These are phyloP conservation scores for Trididemnum nubilum DNA, from an alignment of 23 tunicate species.

Conservation along the genomic window DNA sequence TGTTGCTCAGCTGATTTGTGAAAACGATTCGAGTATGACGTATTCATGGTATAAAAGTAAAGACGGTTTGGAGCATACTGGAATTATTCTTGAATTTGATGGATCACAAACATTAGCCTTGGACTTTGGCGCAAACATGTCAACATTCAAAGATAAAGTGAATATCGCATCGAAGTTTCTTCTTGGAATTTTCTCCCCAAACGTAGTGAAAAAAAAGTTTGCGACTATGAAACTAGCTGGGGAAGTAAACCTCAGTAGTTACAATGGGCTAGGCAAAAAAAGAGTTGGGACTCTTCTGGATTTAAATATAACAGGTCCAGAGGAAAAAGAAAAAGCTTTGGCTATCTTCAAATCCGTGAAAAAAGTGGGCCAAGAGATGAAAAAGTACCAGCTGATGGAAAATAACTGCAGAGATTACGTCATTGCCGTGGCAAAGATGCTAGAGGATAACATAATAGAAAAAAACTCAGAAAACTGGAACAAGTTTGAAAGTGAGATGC, in stretches of 20 bases:
- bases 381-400: background rate
- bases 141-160: background rate
- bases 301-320: background rate
- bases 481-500: background rate
- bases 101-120: background rate
- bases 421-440: background rate
- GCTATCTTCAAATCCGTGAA: background rate
- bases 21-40: too few species aligned
- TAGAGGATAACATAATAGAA: background rate
- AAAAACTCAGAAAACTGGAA: background rate
- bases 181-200: background rate
- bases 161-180: background rate
- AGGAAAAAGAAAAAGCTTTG: background rate
- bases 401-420: background rate
- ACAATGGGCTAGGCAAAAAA: background rate
- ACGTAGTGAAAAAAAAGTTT: background rate
- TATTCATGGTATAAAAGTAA: background rate
- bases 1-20: too few species aligned
- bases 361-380: background rate
- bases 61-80: background rate
- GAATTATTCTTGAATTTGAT: background rate
- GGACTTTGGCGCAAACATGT: background rate
- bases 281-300: background rate
- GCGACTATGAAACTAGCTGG: background rate
- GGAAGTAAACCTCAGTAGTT: background rate